Evolutionary conservation across 2,113 vertebrate genomes (phyloP).

Genomic region (Formicarius rufipectus): DNA sequence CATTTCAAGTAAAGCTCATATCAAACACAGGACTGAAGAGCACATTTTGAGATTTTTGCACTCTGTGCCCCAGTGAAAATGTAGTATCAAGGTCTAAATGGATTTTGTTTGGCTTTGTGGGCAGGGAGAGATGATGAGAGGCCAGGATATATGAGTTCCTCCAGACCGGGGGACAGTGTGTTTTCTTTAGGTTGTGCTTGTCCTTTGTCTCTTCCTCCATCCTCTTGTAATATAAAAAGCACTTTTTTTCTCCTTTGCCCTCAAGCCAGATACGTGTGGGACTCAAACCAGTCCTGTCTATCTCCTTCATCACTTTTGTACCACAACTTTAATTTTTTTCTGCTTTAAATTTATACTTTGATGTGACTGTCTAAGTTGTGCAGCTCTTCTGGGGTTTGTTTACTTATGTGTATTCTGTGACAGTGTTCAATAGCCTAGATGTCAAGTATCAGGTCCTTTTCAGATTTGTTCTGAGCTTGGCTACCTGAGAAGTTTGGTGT

Average conservation of each 20-base stretch:
- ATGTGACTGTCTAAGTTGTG: neutral
- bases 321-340: neutral
- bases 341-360: neutral
- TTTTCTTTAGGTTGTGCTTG: neutral
- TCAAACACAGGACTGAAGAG: neutral
- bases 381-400: neutral
- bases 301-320: neutral
- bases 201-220: neutral
- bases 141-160: fast-evolving
- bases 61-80: neutral
- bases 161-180: neutral
- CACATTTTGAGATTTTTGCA: neutral
- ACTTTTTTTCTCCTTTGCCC: neutral
- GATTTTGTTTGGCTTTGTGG: neutral
- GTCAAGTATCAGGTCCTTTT: neutral
- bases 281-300: neutral
- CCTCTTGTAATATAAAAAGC: neutral
- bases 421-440: neutral
- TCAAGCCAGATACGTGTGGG: neutral
- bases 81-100: neutral
- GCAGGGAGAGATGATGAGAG: neutral
- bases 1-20: neutral
- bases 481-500: neutral
- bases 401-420: neutral
- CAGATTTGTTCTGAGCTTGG: neutral